Evolutionary conservation across 92 coral and sea anemone genomes (phyloP).

Genomic region (Bergia sp.): DNA sequence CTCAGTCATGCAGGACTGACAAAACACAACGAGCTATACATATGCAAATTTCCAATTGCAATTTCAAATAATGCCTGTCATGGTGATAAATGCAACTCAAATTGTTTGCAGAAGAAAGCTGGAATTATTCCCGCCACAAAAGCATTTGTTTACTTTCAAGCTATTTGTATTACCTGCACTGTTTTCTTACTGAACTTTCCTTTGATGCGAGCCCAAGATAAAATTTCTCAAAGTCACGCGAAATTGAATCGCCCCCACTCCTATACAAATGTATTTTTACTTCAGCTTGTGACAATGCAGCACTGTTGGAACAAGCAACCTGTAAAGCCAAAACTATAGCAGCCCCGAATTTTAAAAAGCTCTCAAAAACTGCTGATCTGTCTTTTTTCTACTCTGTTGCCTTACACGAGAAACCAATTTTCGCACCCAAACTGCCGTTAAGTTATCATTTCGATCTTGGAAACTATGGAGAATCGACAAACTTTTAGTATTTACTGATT

Average conservation of each 20-base stretch:
- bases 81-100: conserved; percentile 45
- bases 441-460: neutral
- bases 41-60: conserved; percentile 38
- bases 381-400: neutral
- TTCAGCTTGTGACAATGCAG: neutral
- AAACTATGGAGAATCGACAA: neutral
- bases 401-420: neutral
- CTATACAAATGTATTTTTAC: neutral
- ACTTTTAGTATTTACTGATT: neutral
- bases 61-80: conserved; percentile 29
- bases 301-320: neutral
- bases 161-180: neutral
- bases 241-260: neutral
- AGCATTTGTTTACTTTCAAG: conserved; percentile 23
- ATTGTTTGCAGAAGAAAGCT: conserved; percentile 43
- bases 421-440: neutral
- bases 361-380: neutral
- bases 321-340: neutral
- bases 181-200: neutral
- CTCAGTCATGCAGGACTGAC: conserved; percentile 37
- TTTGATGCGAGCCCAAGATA: neutral
- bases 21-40: conserved; percentile 27
- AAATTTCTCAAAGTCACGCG: conserved; percentile 4
- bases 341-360: neutral
- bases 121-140: conserved; percentile 39